Evolutionary conservation across 2,888 invertebrate species (phyloP).

Genomic region (Lasioglossum vierecki): DNA sequence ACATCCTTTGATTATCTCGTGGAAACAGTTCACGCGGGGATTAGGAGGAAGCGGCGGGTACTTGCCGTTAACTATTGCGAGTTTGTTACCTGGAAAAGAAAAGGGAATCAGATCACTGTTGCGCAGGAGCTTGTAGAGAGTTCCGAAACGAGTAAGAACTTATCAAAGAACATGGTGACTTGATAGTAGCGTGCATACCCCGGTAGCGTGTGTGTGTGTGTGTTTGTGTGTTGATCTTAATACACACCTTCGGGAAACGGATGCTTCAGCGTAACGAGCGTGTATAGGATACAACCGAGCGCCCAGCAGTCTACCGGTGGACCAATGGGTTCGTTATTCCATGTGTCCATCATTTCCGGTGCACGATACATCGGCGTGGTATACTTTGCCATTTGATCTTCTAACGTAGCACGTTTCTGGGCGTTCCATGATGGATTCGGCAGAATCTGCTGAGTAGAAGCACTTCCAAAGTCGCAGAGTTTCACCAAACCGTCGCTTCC

Average conservation of each 20-base stretch:
- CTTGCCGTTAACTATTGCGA: constrained; percentile 98
- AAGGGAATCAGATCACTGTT: background rate
- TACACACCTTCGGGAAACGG: constrained; percentile 95
- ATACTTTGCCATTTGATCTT: constrained; percentile 94
- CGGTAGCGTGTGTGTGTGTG: background rate
- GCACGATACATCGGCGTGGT: constrained; percentile 98
- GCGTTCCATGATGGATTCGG: constrained; percentile 97
- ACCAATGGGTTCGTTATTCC: constrained; percentile 97
- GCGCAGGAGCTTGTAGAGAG: background rate
- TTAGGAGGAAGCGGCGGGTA: constrained; percentile 93
- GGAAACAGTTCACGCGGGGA: constrained; percentile 92
- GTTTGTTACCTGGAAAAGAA: constrained; percentile 88
- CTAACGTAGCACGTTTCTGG: constrained; percentile 94
- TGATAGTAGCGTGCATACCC: background rate
- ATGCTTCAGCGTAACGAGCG: constrained; percentile 96
- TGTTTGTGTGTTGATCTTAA: background rate
- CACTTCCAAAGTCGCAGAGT: constrained; percentile 98
- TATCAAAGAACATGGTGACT: background rate
- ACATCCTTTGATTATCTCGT: constrained; percentile 92
- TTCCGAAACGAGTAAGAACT: background rate
- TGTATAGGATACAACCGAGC: constrained; percentile 96
- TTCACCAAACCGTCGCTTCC: constrained; percentile 94
- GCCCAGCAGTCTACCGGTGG: constrained; percentile 98
- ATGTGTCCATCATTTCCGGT: constrained; percentile 99
- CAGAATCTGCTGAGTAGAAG: constrained; percentile 91